Evolutionary conservation across 2,113 vertebrate species (phyloP).

Genomic region (Hippocampus zosterae): DNA sequence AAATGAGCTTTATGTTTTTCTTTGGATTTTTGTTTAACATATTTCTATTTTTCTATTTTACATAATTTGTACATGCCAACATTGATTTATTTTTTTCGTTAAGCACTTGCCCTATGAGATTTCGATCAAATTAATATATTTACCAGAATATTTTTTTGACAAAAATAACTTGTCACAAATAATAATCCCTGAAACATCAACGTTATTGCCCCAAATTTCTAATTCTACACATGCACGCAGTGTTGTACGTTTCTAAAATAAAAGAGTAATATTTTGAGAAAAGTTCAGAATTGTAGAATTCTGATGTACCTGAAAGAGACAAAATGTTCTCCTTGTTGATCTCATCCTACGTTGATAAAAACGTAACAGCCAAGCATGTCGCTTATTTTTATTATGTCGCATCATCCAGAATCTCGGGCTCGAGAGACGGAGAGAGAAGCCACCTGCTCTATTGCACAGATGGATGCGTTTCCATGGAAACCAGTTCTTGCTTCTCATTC

Average conservation of each 20-base stretch:
- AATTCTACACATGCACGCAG: too few species aligned
- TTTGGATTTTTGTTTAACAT: background rate
- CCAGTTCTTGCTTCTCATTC: slow-evolving; percentile 28
- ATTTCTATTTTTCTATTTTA: background rate
- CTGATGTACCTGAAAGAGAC: background rate
- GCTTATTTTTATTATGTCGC: slow-evolving; percentile 41
- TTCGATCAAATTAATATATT: background rate
- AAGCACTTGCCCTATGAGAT: background rate
- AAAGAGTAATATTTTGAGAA: background rate
- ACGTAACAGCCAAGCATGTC: slow-evolving; percentile 13
- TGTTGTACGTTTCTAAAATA: background rate
- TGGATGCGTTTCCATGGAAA: slow-evolving; percentile 60
- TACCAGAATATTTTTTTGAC: too few species aligned
- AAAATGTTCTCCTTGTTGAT: background rate
- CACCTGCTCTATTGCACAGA: slow-evolving; percentile 40
- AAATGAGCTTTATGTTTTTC: background rate
- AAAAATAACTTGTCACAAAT: too few species aligned
- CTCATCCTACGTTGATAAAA: background rate
- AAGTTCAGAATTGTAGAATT: background rate
- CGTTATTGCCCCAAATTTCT: background rate
- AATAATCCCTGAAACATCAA: too few species aligned
- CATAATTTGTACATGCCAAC: background rate
- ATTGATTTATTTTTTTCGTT: background rate
- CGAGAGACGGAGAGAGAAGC: slow-evolving; percentile 13
- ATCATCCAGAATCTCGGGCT: slow-evolving; percentile 32